phyloP scores from a whole-genome alignment of 2,888 invertebrate genomes.

The Platypus cylindrus region DNA sequence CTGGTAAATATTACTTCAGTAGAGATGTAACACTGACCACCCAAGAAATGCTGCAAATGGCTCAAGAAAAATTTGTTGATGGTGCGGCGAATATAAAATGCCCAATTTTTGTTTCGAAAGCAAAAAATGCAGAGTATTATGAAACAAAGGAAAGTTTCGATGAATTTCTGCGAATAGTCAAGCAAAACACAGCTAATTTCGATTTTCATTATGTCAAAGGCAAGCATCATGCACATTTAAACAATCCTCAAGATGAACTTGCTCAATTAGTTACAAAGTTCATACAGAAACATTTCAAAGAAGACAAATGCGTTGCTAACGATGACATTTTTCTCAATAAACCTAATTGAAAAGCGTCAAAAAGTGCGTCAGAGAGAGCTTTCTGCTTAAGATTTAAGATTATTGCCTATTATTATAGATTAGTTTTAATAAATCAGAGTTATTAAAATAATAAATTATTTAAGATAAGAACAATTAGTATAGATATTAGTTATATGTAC shows the following conservation, averaged over 20 bases:
- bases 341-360: too few species aligned
- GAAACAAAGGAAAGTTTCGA: conserved; percentile 43
- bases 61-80: conserved; percentile 42
- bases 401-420: too few species aligned
- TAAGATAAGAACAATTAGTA: too few species aligned
- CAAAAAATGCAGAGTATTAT: conserved; percentile 40
- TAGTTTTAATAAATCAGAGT: too few species aligned
- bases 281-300: conserved; percentile 17
- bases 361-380: too few species aligned
- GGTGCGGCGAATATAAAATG: conserved; percentile 45
- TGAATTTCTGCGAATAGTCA: conserved; percentile 42
- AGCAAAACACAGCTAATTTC: conserved; percentile 41
- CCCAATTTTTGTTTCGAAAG: conserved; percentile 46
- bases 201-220: conserved; percentile 50
- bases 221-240: conserved; percentile 64
- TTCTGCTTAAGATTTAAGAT: too few species aligned
- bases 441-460: too few species aligned
- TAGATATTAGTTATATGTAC: too few species aligned
- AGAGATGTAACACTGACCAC: conserved; percentile 10
- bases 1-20: conserved; percentile 28
- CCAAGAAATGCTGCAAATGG: conserved; percentile 21
- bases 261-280: conserved; percentile 27
- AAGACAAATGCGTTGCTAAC: conserved; percentile 9
- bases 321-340: too few species aligned
- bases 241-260: conserved; percentile 44